Evolutionary conservation across 2,888 invertebrate species (phyloP).

Genomic region (Eristalinus aeneus): DNA sequence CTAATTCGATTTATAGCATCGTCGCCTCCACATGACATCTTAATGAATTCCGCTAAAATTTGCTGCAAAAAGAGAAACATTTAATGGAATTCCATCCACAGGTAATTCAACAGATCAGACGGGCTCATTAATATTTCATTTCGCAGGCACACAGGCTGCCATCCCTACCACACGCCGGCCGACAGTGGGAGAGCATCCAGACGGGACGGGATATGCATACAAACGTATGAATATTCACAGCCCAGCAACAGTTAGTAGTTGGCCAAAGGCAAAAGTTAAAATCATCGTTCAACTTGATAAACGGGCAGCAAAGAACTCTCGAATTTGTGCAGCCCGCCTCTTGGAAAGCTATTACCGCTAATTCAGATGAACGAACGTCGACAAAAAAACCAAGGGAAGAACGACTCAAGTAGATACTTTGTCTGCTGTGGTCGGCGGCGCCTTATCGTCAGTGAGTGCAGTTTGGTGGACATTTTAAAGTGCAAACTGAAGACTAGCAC

Average conservation of each 20-base stretch:
- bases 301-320: slow-evolving; percentile 61
- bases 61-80: slow-evolving; percentile 2
- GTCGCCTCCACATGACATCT: neutral
- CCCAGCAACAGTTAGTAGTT: slow-evolving; percentile 45
- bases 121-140: slow-evolving; percentile 26
- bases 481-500: slow-evolving; percentile 19
- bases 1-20: neutral
- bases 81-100: slow-evolving; percentile 35
- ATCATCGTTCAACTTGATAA: slow-evolving; percentile 59
- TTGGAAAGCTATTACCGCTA: slow-evolving; percentile 61
- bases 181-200: neutral
- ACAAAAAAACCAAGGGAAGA: neutral
- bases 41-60: neutral
- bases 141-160: neutral
- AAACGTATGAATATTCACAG: slow-evolving; percentile 3
- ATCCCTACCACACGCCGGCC: neutral
- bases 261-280: slow-evolving; percentile 11
- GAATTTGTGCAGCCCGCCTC: slow-evolving; percentile 37
- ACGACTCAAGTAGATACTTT: slow-evolving; percentile 54
- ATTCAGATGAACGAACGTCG: slow-evolving; percentile 45
- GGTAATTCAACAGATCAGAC: slow-evolving; percentile 4
- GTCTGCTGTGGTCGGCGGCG: slow-evolving; percentile 52
- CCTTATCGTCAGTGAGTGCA: slow-evolving; percentile 55
- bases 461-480: slow-evolving; percentile 40
- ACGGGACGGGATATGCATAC: slow-evolving; percentile 1